Percentiles rank a stretch among this genome's conserved stretches.
These are phyloP conservation scores for human (Homo sapiens) DNA, from an alignment of 2,113 vertebrate genomes.

Conservation along the genomic window GRCh38 chr18:34394001-34394500, in stretches of 20 bases:
- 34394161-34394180: background rate
- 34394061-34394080: background rate
- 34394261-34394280: background rate
- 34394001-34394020: background rate
- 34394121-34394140: background rate
- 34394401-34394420: background rate
- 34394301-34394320: background rate
- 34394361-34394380: background rate
- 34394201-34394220: background rate
- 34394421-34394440: background rate
- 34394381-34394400: background rate
- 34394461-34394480: background rate
- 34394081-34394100: background rate
- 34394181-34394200: background rate
- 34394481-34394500: rapidly evolving
- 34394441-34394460: background rate
- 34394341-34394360: background rate
- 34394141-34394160: background rate
- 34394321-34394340: background rate
- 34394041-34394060: background rate
- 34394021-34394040: background rate
- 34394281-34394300: background rate
- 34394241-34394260: background rate
- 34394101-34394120: background rate
- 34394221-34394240: background rate